phyloP scores from a whole-genome alignment of 2,888 invertebrate species.

The Junonia oenone region DNA sequence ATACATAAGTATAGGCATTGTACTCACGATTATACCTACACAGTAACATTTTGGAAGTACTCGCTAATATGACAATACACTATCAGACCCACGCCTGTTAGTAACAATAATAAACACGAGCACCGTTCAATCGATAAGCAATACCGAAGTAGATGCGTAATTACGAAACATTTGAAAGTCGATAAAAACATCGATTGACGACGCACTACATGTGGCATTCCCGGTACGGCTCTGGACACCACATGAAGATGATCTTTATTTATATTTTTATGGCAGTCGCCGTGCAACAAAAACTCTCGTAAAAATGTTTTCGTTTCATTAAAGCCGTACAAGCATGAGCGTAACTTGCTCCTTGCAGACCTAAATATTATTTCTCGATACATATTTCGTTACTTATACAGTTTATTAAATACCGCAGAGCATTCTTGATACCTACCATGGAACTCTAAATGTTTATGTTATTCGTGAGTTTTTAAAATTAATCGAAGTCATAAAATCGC shows the following conservation, averaged over 20 bases:
- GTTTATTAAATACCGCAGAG: neutral
- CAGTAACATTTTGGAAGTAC: too few relatives aligned
- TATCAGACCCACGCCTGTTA: neutral
- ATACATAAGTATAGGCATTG: too few relatives aligned
- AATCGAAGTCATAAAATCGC: neutral
- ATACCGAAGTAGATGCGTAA: neutral
- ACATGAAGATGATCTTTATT: constrained; percentile 13
- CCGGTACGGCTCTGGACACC: neutral
- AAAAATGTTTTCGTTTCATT: constrained; percentile 1
- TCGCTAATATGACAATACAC: too few relatives aligned
- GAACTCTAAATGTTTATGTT: neutral
- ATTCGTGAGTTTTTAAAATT: neutral
- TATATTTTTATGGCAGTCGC: constrained; percentile 1
- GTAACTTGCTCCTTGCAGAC: neutral
- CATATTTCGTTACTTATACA: neutral
- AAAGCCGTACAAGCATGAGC: neutral
- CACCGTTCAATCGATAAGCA: constrained; percentile 1
- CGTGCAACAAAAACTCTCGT: neutral
- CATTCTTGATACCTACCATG: neutral
- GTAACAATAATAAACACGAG: neutral
- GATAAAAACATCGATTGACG: constrained; percentile 20
- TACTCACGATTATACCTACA: too few relatives aligned
- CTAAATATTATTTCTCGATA: neutral
- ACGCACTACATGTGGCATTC: constrained; percentile 17
- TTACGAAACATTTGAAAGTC: constrained; percentile 16